A percentile compares a stretch with the other conserved stretches of the same genome.
Conservation (phyloP, 37 sponge, comb jelly and placozoan species). For the Bolinopsis microptera region DNA sequence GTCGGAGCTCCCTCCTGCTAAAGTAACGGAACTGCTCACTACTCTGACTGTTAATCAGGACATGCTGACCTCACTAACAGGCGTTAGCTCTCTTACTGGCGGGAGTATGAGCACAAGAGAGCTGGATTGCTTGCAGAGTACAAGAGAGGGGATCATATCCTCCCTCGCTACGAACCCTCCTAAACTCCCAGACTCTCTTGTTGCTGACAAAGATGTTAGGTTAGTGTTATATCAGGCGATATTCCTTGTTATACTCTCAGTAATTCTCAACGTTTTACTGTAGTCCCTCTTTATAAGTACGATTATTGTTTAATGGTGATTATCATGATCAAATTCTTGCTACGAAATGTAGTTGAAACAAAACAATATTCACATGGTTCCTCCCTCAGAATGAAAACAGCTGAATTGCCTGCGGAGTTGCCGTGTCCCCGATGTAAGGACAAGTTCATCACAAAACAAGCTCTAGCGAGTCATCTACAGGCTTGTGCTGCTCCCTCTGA, state of each 20-base stretch:
- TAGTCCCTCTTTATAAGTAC: no score
- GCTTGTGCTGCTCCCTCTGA: background rate
- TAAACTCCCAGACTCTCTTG: background rate
- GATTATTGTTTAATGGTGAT: no score
- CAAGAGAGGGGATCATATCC: background rate
- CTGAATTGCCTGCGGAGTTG: background rate
- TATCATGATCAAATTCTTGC: no score
- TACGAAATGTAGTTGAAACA: no score
- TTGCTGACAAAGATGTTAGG: background rate
- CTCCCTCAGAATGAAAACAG: background rate
- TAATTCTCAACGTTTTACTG: no score
- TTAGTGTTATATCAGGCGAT: no score
- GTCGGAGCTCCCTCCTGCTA: background rate
- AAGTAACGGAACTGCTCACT: background rate
- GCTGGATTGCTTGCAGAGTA: no score
- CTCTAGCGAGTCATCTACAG: background rate
- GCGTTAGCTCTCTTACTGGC: background rate
- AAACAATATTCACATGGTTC: no score
- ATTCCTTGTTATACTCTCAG: no score
- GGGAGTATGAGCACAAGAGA: no score
- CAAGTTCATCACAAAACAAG: conserved; percentile 13
- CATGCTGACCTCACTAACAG: background rate
- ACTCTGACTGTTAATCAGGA: background rate
- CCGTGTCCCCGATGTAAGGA: background rate
- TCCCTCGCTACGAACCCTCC: background rate